A percentile compares a stretch with the other conserved stretches of the same genome.
Evolutionary conservation across 2,888 invertebrate genomes (phyloP).

Genomic region (Drosophila demipolita): DNA sequence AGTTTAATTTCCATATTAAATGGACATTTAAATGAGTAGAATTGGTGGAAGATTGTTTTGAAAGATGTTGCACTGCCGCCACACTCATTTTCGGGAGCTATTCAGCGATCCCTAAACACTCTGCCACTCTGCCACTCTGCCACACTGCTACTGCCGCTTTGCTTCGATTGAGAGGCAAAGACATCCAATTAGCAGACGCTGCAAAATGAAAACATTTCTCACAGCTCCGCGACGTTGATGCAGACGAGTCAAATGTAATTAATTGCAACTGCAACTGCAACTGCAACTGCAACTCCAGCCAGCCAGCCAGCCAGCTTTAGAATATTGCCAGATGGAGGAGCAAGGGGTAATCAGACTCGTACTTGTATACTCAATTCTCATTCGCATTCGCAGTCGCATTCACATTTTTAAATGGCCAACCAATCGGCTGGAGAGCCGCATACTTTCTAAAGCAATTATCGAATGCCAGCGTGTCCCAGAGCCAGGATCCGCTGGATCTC

Average conservation of each 20-base stretch:
- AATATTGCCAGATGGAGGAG: constrained; percentile 26
- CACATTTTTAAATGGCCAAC: constrained; percentile 64
- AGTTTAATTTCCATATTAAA: not conserved
- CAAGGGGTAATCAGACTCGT: constrained; percentile 11
- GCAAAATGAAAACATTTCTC: constrained; percentile 80
- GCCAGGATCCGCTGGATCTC: not conserved
- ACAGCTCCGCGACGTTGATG: constrained; percentile 58
- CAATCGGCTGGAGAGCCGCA: constrained; percentile 72
- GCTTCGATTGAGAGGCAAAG: constrained; percentile 12
- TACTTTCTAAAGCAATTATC: constrained; percentile 81
- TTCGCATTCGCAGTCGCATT: constrained; percentile 42
- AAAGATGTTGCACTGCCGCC: not conserved
- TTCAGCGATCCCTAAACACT: not conserved
- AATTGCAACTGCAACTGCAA: constrained; percentile 64
- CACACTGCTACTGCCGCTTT: not conserved
- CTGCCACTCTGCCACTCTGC: no score
- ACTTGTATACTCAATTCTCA: constrained; percentile 23
- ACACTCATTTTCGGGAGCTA: not conserved
- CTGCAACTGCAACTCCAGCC: constrained; percentile 49
- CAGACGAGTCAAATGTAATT: constrained; percentile 63
- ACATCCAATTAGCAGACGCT: constrained; percentile 72
- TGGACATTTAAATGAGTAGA: not conserved
- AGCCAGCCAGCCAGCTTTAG: constrained; percentile 9
- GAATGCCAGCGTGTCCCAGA: constrained; percentile 72
- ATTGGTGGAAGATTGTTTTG: not conserved